A percentile compares a stretch with the other conserved stretches of the same genome.
These are phyloP conservation scores for Delia radicum DNA, from an alignment of 1,140 invertebrate genomes.

Conservation along the genomic window DNA sequence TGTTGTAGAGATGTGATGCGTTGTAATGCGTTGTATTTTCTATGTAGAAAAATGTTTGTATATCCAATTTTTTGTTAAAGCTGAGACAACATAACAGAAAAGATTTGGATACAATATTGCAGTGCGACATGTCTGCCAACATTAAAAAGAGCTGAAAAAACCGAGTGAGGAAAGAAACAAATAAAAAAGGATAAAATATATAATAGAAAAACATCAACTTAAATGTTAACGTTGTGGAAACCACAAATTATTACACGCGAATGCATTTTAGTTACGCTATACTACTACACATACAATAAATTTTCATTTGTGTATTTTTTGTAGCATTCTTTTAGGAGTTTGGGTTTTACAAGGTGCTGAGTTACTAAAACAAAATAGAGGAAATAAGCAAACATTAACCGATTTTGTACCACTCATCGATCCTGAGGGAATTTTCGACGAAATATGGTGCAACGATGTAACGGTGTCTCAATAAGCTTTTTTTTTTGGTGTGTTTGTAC, in stretches of 20 bases:
- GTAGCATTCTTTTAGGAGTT: slow-evolving; percentile 14
- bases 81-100: not conserved
- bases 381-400: not conserved
- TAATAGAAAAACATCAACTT: slow-evolving; percentile 2
- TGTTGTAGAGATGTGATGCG: not conserved
- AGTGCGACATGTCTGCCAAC: slow-evolving; percentile 22
- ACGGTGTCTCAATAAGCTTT: too few relatives aligned
- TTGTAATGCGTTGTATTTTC: slow-evolving; percentile 8
- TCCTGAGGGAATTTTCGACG: too few relatives aligned
- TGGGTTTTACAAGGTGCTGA: slow-evolving; percentile 12
- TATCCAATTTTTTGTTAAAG: not conserved
- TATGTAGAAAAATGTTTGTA: slow-evolving; percentile 17
- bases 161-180: not conserved
- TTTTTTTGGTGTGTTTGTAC: too few relatives aligned
- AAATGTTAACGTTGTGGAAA: slow-evolving; percentile 28
- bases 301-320: not conserved
- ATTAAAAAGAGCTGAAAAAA: not conserved
- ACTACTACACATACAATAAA: not conserved
- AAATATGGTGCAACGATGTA: too few relatives aligned
- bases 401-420: too few relatives aligned
- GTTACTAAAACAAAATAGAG: not conserved
- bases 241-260: slow-evolving; percentile 30
- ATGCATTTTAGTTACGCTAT: slow-evolving; percentile 21
- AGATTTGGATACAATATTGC: not conserved
- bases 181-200: not conserved